Conservation (phyloP, 2,113 vertebrate species). For the Calyptomena viridis region DNA sequence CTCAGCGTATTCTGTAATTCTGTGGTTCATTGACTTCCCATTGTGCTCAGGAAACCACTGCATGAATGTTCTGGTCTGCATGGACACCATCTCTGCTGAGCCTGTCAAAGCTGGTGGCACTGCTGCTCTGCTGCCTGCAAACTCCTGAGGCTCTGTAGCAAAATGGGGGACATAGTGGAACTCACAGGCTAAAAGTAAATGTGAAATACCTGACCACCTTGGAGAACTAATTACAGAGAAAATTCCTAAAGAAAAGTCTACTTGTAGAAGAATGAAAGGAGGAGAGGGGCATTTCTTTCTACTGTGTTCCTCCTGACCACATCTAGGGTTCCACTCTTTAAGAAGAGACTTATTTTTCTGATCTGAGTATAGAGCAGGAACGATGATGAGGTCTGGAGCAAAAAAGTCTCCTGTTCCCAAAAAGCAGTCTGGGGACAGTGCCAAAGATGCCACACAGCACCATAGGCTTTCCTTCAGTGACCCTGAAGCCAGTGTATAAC, state of each 20-base stretch:
- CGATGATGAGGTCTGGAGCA: background rate
- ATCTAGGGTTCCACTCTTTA: background rate
- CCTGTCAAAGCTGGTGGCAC: background rate
- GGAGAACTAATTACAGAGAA: background rate
- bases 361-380: background rate
- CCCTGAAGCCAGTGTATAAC: background rate
- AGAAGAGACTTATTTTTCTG: background rate
- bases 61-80: background rate
- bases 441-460: background rate
- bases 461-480: background rate
- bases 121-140: background rate
- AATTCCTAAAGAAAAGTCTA: background rate
- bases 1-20: background rate
- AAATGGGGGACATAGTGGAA: accelerated
- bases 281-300: background rate
- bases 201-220: background rate
- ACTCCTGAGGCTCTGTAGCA: background rate
- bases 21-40: background rate
- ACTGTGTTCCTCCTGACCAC: background rate
- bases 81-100: background rate
- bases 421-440: background rate
- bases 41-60: background rate
- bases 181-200: background rate
- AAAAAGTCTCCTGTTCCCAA: background rate
- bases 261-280: background rate